phyloP scores from a whole-genome alignment of 2,113 vertebrate genomes.

The Trematocara stigmaticum region DNA sequence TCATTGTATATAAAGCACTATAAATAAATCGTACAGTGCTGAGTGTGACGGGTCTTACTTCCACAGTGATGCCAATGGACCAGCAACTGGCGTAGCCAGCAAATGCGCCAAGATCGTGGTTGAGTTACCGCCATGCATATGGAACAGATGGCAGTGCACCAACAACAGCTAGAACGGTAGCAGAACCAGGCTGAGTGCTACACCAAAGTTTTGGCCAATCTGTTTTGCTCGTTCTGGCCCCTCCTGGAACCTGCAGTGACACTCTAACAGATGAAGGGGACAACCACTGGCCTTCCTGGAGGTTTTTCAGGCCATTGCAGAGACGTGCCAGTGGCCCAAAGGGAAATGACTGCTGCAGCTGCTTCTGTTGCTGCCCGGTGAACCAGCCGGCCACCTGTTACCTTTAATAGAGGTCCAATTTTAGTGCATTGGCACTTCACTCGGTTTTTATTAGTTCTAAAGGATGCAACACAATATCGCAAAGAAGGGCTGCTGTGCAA shows the following conservation, averaged over 20 bases:
- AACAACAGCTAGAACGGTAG: not conserved
- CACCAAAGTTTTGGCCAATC: not conserved
- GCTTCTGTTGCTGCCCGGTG: not conserved
- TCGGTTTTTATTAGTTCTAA: not conserved
- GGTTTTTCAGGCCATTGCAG: not conserved
- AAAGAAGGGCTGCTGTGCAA: not conserved
- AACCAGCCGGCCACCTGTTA: not conserved
- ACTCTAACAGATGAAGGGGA: not conserved
- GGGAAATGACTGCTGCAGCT: not conserved
- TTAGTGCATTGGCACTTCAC: not conserved
- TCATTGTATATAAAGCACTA: not conserved
- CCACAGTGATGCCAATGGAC: not conserved
- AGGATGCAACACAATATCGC: not conserved
- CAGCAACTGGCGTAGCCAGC: not conserved
- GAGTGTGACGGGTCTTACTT: not conserved
- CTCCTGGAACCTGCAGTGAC: not conserved
- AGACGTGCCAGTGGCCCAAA: not conserved
- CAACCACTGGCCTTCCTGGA: not conserved
- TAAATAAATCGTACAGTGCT: not conserved
- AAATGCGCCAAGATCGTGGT: not conserved
- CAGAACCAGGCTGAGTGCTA: not conserved
- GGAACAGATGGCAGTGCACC: not conserved
- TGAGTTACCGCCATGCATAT: not conserved
- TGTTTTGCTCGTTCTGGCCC: not conserved
- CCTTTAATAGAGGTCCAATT: not conserved